These are phyloP conservation scores for Acromyrmex charruanus DNA, from an alignment of 1,140 invertebrate genomes.

Conservation along the genomic window DNA sequence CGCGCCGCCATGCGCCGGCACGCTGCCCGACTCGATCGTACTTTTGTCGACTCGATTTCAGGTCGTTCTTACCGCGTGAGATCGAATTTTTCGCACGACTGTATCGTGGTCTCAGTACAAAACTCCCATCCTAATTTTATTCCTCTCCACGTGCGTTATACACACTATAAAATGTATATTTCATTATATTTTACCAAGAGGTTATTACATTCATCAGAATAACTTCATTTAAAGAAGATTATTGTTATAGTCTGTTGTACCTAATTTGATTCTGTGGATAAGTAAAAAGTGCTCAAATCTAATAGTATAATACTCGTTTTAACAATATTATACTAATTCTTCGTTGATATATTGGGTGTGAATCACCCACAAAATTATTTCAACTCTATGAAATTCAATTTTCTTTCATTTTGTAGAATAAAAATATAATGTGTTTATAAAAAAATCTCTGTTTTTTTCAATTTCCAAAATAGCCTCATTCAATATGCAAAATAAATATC, in stretches of 20 bases:
- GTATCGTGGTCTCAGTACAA: conserved; percentile 3
- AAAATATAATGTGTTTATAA: too few relatives aligned
- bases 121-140: conserved; percentile 14
- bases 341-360: too few relatives aligned
- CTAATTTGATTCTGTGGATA: neutral
- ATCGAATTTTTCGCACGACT: conserved; percentile 43
- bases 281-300: neutral
- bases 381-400: too few relatives aligned
- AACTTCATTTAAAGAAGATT: neutral
- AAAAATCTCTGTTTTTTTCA: too few relatives aligned
- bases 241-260: neutral
- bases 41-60: conserved; percentile 34
- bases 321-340: too few relatives aligned
- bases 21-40: conserved; percentile 32
- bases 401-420: too few relatives aligned
- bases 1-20: conserved; percentile 46
- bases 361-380: too few relatives aligned
- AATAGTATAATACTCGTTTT: neutral
- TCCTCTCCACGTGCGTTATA: neutral
- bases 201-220: neutral
- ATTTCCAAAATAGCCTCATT: too few relatives aligned
- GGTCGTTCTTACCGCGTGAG: neutral
- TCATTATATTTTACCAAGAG: neutral
- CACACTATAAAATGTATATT: neutral
- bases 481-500: too few relatives aligned